Percentiles rank a stretch among this genome's conserved stretches.
These are phyloP conservation scores for Anguilla obscura DNA, from an alignment of 2,797 vertebrate genomes.

Conservation along the genomic window DNA sequence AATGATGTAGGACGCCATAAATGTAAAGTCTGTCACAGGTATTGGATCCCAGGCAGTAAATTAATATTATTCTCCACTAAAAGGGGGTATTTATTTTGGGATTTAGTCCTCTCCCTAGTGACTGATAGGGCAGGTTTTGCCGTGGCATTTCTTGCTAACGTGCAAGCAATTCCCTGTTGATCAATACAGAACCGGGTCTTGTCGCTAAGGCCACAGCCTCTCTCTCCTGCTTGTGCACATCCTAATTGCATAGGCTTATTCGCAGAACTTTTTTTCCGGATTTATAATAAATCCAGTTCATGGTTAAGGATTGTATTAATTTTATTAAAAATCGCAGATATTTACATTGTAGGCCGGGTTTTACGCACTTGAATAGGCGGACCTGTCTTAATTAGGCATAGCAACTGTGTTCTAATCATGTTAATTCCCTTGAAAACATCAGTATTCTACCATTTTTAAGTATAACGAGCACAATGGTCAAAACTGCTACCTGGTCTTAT, in stretches of 20 bases:
- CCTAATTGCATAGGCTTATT: not conserved
- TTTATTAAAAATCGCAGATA: not conserved
- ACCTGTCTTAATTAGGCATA: not conserved
- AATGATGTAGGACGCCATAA: conserved; percentile 67
- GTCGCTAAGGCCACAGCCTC: not conserved
- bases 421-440: not conserved
- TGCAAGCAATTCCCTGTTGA: conserved; percentile 16
- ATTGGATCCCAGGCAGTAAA: conserved; percentile 70
- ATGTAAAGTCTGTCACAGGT: conserved; percentile 63
- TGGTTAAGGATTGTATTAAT: not conserved
- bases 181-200: not conserved
- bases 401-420: not conserved
- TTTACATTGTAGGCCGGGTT: not conserved
- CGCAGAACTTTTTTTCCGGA: not conserved
- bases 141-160: conserved; percentile 33
- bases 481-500: not conserved
- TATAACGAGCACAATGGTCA: not conserved
- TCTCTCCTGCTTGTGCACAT: not conserved
- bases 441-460: not conserved
- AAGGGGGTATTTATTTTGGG: conserved; percentile 66
- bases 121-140: conserved; percentile 31
- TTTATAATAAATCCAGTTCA: not conserved
- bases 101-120: conserved; percentile 63
- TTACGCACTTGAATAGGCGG: not conserved
- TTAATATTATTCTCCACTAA: conserved; percentile 69